phyloP scores from a whole-genome alignment of 2,888 invertebrate genomes.

The Lasioglossum oenotherae region DNA sequence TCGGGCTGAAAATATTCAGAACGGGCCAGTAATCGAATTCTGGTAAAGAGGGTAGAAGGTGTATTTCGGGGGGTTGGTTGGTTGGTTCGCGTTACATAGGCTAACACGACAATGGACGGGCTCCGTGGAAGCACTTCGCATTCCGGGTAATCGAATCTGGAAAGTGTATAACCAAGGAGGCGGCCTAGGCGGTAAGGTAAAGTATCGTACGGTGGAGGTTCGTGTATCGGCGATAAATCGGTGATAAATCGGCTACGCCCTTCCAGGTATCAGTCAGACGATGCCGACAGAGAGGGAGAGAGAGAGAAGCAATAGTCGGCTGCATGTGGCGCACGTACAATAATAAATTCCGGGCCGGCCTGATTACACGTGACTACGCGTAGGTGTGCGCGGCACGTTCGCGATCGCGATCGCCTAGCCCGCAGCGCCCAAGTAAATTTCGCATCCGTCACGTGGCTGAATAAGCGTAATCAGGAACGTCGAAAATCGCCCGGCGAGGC shows the following conservation, averaged over 20 bases:
- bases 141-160: conserved; percentile 39
- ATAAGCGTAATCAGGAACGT: conserved; percentile 64
- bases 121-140: conserved; percentile 3
- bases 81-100: conserved; percentile 11
- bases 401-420: background rate
- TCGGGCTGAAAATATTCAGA: conserved; percentile 39
- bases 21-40: conserved; percentile 41
- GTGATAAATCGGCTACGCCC: background rate
- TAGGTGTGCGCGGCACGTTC: conserved; percentile 4
- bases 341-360: conserved; percentile 53
- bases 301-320: background rate
- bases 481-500: conserved; percentile 56
- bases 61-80: background rate
- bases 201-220: conserved; percentile 20
- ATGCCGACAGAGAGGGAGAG: background rate
- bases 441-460: conserved; percentile 62
- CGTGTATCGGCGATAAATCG: conserved; percentile 39
- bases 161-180: conserved; percentile 23
- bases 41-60: conserved; percentile 6
- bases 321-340: conserved; percentile 48
- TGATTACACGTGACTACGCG: conserved; percentile 62
- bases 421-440: conserved; percentile 51
- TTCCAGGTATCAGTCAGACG: background rate
- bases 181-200: background rate
- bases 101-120: conserved; percentile 42